Evolutionary conservation across 2,113 vertebrate species (phyloP).

Genomic region (Hippocampus comes): DNA sequence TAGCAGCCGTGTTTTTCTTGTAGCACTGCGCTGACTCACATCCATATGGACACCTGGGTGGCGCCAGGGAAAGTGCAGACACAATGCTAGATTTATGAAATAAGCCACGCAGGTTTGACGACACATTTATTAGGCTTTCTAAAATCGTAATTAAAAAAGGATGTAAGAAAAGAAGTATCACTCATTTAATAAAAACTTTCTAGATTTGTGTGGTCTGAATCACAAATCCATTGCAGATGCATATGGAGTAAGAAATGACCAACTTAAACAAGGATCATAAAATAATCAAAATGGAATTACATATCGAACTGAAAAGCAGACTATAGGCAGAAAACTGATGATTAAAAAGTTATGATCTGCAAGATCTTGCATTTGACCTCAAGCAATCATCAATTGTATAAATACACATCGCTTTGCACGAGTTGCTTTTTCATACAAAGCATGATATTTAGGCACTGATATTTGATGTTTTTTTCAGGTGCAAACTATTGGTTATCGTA

Average conservation of each 20-base stretch:
- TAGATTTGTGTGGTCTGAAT: neutral
- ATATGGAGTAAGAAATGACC: no score
- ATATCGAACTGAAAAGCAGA: neutral
- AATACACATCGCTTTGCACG: neutral
- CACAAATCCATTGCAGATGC: neutral
- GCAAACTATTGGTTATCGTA: neutral
- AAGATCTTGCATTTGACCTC: neutral
- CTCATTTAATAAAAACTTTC: neutral
- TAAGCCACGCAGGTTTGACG: neutral
- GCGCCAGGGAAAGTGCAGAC: constrained; percentile 11
- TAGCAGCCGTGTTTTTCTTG: constrained; percentile 13
- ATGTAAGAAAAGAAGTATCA: neutral
- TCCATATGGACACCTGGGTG: constrained; percentile 29
- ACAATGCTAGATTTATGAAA: neutral
- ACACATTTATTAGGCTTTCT: neutral
- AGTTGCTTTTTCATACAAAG: neutral
- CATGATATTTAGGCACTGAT: neutral
- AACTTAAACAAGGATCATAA: neutral
- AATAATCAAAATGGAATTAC: neutral
- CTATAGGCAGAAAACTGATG: neutral
- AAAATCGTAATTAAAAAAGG: neutral
- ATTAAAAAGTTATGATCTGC: neutral
- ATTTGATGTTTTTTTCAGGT: no score
- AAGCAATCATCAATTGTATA: constrained; percentile 1
- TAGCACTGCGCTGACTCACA: constrained; percentile 14